Percentiles rank a stretch among this genome's conserved stretches.
phyloP scores from a whole-genome alignment of 2,113 vertebrate species.

The Cheirogaleus medius region DNA sequence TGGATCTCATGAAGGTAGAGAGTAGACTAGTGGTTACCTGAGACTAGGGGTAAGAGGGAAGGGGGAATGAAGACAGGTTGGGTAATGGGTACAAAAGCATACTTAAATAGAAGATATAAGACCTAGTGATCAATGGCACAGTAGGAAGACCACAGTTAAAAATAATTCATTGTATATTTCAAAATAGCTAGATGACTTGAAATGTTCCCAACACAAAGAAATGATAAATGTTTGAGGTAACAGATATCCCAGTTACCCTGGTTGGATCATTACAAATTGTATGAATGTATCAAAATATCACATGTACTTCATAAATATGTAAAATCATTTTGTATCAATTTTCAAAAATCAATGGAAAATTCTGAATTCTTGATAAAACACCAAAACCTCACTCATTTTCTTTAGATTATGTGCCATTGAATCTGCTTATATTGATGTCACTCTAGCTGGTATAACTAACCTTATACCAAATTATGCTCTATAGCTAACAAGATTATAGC shows the following conservation, averaged over 20 bases:
- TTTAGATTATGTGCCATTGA: neutral
- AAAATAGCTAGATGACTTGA: neutral
- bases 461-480: neutral
- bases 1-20: neutral
- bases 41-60: neutral
- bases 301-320: neutral
- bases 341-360: neutral
- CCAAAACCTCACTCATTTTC: neutral
- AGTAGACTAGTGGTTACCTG: neutral
- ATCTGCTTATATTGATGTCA: neutral
- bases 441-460: neutral
- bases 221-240: neutral
- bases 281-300: neutral
- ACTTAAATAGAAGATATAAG: neutral
- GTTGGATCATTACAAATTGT: neutral
- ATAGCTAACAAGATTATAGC: neutral
- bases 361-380: neutral
- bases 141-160: neutral
- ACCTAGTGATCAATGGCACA: neutral
- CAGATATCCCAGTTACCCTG: neutral
- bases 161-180: neutral
- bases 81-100: neutral
- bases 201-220: neutral
- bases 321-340: neutral
- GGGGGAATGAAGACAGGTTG: neutral